A percentile compares a stretch with the other conserved stretches of the same genome.
Evolutionary conservation across 1,140 invertebrate species (phyloP).

Genomic region (Triops cancriformis): DNA sequence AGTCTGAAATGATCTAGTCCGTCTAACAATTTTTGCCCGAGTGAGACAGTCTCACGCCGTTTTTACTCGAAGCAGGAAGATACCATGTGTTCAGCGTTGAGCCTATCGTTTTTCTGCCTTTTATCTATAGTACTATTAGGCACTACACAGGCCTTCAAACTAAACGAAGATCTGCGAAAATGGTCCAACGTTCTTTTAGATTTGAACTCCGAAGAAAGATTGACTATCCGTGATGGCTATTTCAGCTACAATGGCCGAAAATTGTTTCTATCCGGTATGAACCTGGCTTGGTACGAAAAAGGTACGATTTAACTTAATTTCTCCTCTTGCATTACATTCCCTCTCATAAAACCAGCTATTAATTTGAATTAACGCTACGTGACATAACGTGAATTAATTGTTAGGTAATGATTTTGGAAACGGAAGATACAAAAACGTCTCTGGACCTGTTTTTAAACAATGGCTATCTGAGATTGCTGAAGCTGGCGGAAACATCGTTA

Average conservation of each 20-base stretch:
- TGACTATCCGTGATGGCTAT: constrained; percentile 24
- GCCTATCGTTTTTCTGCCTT: neutral
- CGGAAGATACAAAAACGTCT: constrained; percentile 34
- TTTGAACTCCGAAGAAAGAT: neutral
- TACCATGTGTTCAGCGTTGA: neutral
- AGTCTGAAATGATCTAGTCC: too few species aligned
- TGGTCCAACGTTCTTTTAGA: neutral
- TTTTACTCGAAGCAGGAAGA: neutral
- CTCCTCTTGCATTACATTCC: too few species aligned
- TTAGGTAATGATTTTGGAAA: constrained; percentile 38
- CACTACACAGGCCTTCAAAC: neutral
- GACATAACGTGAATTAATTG: too few species aligned
- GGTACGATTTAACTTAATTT: neutral
- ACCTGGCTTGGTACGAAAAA: constrained; percentile 40
- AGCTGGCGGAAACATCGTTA: constrained; percentile 39
- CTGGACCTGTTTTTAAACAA: constrained; percentile 33
- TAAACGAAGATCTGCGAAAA: constrained; percentile 7
- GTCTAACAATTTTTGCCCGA: neutral
- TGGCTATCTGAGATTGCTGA: constrained; percentile 36
- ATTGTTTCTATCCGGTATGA: constrained; percentile 41
- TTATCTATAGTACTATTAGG: neutral
- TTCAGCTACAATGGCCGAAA: constrained; percentile 36
- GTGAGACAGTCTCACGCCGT: neutral
- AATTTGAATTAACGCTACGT: too few species aligned
- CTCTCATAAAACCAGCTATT: too few species aligned